A percentile compares a stretch with the other conserved stretches of the same genome.
Conservation (phyloP, 2,888 invertebrate genomes). For the Trissoscelio sp. region DNA sequence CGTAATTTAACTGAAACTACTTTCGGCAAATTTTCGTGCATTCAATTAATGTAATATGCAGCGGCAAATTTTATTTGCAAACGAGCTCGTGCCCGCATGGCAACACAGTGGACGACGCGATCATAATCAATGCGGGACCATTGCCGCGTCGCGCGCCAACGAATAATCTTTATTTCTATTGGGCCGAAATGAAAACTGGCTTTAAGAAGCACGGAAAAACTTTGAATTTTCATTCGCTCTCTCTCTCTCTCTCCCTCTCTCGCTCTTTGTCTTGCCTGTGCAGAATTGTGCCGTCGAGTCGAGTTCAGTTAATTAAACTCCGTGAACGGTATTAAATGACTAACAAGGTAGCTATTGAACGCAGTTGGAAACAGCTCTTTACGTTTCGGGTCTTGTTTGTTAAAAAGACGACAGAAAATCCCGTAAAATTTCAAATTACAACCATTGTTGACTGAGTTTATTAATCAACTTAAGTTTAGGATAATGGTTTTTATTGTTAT, state of each 20-base stretch:
- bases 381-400: slow-evolving; percentile 7
- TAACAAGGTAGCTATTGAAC: slow-evolving; percentile 19
- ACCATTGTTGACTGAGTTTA: background rate
- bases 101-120: slow-evolving; percentile 14
- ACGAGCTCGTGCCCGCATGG: slow-evolving; percentile 2
- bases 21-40: slow-evolving; percentile 43
- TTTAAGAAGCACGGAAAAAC: slow-evolving; percentile 22
- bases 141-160: background rate
- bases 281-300: background rate
- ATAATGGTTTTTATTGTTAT: too few relatives aligned
- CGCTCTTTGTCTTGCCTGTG: slow-evolving; percentile 1
- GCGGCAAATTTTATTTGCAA: slow-evolving; percentile 41
- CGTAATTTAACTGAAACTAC: slow-evolving; percentile 34
- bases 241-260: background rate
- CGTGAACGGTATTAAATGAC: slow-evolving; percentile 20
- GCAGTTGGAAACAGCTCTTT: slow-evolving; percentile 12
- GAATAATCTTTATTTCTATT: slow-evolving; percentile 40
- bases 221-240: slow-evolving; percentile 11
- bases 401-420: background rate
- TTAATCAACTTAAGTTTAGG: too few relatives aligned
- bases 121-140: slow-evolving; percentile 41
- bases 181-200: slow-evolving; percentile 17
- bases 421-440: background rate
- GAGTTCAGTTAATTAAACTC: slow-evolving; percentile 38
- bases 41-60: slow-evolving; percentile 45